Evolutionary conservation across 1,140 invertebrate species (phyloP).

Genomic region (Triops longicaudatus): DNA sequence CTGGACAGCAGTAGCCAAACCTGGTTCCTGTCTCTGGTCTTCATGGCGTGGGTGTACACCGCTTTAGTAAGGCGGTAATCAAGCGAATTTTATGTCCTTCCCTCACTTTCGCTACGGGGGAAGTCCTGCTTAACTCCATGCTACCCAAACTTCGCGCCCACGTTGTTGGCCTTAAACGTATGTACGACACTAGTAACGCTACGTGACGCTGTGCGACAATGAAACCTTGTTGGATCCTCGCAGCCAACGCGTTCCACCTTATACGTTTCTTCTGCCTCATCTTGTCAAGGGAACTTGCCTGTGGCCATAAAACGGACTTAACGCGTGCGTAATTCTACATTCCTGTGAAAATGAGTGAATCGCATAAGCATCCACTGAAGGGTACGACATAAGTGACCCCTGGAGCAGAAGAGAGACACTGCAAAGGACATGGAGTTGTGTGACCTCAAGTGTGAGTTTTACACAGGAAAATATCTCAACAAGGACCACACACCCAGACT

Average conservation of each 20-base stretch:
- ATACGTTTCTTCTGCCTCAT: too few species aligned
- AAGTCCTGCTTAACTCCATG: neutral
- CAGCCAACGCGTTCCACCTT: neutral
- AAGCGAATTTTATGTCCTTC: neutral
- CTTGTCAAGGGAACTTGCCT: too few species aligned
- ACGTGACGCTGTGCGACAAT: neutral
- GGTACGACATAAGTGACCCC: too few species aligned
- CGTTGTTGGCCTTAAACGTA: neutral
- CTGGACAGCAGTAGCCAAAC: neutral
- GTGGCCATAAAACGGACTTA: too few species aligned
- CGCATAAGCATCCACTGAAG: too few species aligned
- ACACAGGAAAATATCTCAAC: neutral
- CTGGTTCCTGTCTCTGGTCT: neutral
- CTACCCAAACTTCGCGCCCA: neutral
- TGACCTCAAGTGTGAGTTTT: too few species aligned
- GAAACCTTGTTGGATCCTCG: neutral
- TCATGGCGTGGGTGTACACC: neutral
- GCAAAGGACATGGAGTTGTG: too few species aligned
- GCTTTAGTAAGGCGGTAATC: neutral
- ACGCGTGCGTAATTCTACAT: too few species aligned
- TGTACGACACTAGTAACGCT: neutral
- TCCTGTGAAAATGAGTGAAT: too few species aligned
- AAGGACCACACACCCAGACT: neutral
- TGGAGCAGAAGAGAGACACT: too few species aligned
- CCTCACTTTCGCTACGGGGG: neutral